These are phyloP conservation scores for Haliaeetus leucogaster DNA, from an alignment of 2,113 vertebrate species.

Conservation along the genomic window DNA sequence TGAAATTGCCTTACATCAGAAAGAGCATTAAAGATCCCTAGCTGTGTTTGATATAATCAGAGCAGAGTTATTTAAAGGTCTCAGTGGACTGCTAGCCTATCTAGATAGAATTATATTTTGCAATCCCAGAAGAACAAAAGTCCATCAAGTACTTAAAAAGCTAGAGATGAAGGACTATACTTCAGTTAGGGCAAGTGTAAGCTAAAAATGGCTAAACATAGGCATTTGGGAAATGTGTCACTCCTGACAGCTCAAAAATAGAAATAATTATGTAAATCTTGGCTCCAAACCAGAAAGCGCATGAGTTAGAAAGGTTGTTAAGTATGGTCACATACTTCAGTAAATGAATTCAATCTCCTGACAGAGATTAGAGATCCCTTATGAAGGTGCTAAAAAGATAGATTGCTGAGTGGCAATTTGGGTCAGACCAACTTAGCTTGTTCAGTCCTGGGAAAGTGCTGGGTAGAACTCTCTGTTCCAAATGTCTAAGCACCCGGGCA, in stretches of 20 bases:
- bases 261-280: conserved; percentile 72
- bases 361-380: conserved; percentile 60
- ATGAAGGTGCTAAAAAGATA: conserved; percentile 52
- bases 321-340: conserved; percentile 55
- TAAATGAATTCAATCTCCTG: conserved; percentile 64
- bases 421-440: not conserved
- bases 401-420: conserved; percentile 43
- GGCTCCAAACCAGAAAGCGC: conserved; percentile 14
- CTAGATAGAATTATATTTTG: conserved; percentile 23
- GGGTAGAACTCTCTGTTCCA: not conserved
- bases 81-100: conserved; percentile 4
- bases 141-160: not conserved
- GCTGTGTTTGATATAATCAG: conserved; percentile 31
- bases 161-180: conserved; percentile 10
- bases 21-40: not conserved
- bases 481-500: not conserved
- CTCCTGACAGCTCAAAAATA: conserved; percentile 56
- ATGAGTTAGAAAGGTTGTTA: conserved; percentile 41
- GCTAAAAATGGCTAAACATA: conserved; percentile 38
- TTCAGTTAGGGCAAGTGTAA: conserved; percentile 28
- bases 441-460: not conserved
- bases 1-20: conserved; percentile 4
- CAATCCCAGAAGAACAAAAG: conserved; percentile 20
- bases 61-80: conserved; percentile 23
- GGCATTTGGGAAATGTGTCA: conserved; percentile 47